Evolutionary conservation across 2,797 vertebrate species (phyloP), one percentile per base, ranked within the genome.

Genomic region (Fundulus diaphanus): DNA sequence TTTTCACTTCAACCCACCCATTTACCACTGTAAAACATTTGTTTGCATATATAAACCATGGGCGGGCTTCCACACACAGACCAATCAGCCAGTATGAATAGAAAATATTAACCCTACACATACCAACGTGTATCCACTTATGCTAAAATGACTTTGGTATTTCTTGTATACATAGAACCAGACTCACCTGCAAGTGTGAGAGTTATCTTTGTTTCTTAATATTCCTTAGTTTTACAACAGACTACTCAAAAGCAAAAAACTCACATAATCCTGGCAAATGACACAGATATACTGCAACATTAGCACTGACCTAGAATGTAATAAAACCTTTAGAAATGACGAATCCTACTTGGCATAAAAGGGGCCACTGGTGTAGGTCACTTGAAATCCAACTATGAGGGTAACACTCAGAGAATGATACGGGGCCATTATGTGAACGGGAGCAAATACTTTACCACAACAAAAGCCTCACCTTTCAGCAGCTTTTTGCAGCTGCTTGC

Each of bases 401-500:
- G 3, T 37, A 63, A 24, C 33, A 37, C 33, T 12, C 59, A 7
- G n/a, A 61, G n/a, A 3, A 24, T 44, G 2, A 20, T 11, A 9
- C 18, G 16, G 0, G 24, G 20, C 9, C 1, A 29, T 65, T 33
- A 2, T 24, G n/a, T 15, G 46, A 22, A 59, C 56, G 3, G 40
- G 20, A 15, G 18, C 0, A 5, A 27, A 44, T 29, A 18, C 24
- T 11, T 6, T 44, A 31, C 15, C 31, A 33, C 37, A 33, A 49
- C 1, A 16, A 44, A 46, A 13, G 1, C 18, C 84, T 90, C 73
- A 94, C 93, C 89, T 92, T 20, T 15, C 0, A 35, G 92, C 93
- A n/a, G 92, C 74, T 24, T 0, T 20, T 0, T 0, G 0, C 73
- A 94, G 83, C 82, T 93, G 91, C 0, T 0, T 65, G 78, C 93